Conservation (phyloP, 2,113 vertebrate genomes). For the Melanerpes formicivorus region DNA sequence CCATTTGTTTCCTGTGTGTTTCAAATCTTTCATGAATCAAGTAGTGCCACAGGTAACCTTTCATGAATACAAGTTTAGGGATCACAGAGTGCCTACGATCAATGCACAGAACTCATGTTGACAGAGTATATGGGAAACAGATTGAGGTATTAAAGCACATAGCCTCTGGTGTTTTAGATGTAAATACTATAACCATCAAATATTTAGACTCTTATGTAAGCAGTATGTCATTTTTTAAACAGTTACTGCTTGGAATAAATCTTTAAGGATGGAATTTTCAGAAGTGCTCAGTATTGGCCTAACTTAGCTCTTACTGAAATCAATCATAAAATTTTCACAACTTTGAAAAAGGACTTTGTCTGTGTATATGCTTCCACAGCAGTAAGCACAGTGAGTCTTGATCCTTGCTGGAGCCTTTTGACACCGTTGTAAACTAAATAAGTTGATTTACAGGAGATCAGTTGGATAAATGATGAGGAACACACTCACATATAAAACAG, state of each 20-base stretch:
- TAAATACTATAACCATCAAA: slow-evolving; percentile 72
- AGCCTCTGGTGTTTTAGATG: slow-evolving; percentile 65
- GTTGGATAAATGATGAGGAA: slow-evolving; percentile 27
- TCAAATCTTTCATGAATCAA: slow-evolving; percentile 49
- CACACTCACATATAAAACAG: neutral
- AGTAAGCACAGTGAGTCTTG: slow-evolving; percentile 37
- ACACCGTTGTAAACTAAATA: slow-evolving; percentile 48
- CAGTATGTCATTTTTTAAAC: slow-evolving; percentile 63
- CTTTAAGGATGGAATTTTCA: slow-evolving; percentile 64
- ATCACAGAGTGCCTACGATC: slow-evolving; percentile 59
- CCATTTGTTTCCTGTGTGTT: slow-evolving; percentile 30
- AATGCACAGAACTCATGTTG: slow-evolving; percentile 56
- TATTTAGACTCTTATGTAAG: slow-evolving; percentile 69
- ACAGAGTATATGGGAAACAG: slow-evolving; percentile 67
- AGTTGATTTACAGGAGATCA: slow-evolving; percentile 57
- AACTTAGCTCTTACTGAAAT: slow-evolving; percentile 61
- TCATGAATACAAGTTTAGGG: slow-evolving; percentile 57
- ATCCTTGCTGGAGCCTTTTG: slow-evolving; percentile 38
- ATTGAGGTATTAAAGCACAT: slow-evolving; percentile 67
- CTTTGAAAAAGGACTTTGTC: slow-evolving; percentile 36
- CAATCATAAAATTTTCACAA: slow-evolving; percentile 66
- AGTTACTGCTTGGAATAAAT: slow-evolving; percentile 67
- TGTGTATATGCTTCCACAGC: slow-evolving; percentile 39
- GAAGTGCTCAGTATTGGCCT: slow-evolving; percentile 47
- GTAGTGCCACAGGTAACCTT: slow-evolving; percentile 56